Percentiles rank a stretch among this genome's conserved stretches.
Conservation (phyloP, 2,888 invertebrate species). For the Andrena haemorrhoa region DNA sequence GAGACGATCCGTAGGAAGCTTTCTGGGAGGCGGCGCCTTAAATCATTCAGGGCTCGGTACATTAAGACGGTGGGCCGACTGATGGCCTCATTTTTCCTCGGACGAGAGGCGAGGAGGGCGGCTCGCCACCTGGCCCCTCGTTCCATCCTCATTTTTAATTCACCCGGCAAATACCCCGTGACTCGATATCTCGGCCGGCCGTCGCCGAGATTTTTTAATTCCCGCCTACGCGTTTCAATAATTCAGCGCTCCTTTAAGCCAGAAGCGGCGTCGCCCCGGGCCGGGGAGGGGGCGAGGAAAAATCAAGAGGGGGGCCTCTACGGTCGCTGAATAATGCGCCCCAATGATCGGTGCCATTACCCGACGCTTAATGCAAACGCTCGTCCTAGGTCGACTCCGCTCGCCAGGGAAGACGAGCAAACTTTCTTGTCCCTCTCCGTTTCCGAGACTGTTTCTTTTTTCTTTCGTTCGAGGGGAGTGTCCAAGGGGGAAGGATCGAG, state of each 20-base stretch:
- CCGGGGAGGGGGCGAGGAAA: constrained; percentile 29
- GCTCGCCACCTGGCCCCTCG: constrained; percentile 66
- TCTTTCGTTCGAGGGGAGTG: constrained; percentile 4
- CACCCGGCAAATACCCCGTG: constrained; percentile 81
- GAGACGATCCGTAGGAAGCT: constrained; percentile 45
- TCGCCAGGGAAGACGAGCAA: constrained; percentile 11
- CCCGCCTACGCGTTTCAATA: constrained; percentile 79
- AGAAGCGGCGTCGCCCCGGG: neutral
- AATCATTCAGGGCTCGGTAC: constrained; percentile 78
- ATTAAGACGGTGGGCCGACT: constrained; percentile 77
- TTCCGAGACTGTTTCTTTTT: constrained; percentile 14
- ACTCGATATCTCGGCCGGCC: constrained; percentile 63
- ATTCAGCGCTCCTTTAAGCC: constrained; percentile 76
- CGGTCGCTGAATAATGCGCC: constrained; percentile 80
- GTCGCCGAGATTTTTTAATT: constrained; percentile 81
- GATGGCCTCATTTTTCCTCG: constrained; percentile 79
- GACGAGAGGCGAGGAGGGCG: constrained; percentile 55
- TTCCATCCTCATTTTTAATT: constrained; percentile 83
- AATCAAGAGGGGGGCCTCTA: constrained; percentile 62
- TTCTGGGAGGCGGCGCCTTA: constrained; percentile 61
- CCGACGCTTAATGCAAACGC: constrained; percentile 74
- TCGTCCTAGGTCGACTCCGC: constrained; percentile 38
- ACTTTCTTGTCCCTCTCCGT: constrained; percentile 22
- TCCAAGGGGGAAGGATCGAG: constrained; percentile 54
- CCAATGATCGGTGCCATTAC: constrained; percentile 81